Base-by-base conservation (phyloP, 2,888 invertebrate genomes). In the Meloe dianella region DNA sequence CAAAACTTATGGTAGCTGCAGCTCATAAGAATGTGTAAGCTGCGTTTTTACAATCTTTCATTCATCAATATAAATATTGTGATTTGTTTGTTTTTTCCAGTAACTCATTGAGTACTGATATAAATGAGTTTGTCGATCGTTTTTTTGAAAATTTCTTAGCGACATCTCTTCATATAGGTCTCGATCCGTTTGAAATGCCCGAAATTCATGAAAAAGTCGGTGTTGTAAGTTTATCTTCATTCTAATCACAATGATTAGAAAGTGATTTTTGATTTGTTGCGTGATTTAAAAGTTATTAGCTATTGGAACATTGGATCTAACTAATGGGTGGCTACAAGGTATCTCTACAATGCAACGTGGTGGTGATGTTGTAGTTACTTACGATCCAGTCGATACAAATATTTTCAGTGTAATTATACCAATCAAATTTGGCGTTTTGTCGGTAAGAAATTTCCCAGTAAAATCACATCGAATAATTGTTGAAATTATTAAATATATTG, bases 101-200 rank as follows among this genome's bases (percentile, higher is more conserved):
- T 17, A 57, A 20, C 24, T 17, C 7, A 22, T 14, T 67, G 12
- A 2, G 4, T 3, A 47, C 68, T 27, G 60, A 61, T 30, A 47
- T 72, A 14, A 70, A 70, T 59, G 57, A 67, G 29, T 72, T 66
- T 66, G 82, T 86, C 0, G 87, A 87, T 73, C 79, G 78, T n/a
- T 84, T 85, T 0, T 81, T 87, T 63, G 64, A 73, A 0, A 82
- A 84, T 81, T 47, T 87, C 9, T 82, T 27, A 4, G 85, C n/a
- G n/a, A n/a, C n/a, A n/a, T n/a, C 67, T 81, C 68, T 81, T 67
- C 61, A 75, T 9, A 69, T 84, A 68, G 86, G 85, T 1, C 78
- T 87, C 17, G 86, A 87, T 65, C 86, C 86, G 1, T 83, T 86
- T 84, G 60, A 71, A 0, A 73, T 87, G 61, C 86, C 86, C 0